These are phyloP conservation scores for Orchesella flavescens DNA, from an alignment of 2,888 invertebrate genomes.

Conservation along the genomic window DNA sequence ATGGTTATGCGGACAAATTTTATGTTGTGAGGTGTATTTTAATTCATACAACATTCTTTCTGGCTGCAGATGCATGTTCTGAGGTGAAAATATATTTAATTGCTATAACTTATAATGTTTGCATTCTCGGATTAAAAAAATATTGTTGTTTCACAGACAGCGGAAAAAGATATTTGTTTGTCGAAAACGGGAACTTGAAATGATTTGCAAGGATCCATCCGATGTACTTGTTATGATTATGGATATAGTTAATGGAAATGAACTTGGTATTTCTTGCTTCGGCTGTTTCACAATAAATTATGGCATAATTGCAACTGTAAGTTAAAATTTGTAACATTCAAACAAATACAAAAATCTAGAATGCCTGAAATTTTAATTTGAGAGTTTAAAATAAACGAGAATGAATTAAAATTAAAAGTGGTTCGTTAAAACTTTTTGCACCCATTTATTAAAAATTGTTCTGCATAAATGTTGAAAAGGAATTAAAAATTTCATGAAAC, in stretches of 20 bases:
- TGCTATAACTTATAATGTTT: neutral
- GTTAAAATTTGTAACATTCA: too few species aligned
- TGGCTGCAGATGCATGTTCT: constrained; percentile 18
- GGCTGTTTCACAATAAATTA: constrained; percentile 20
- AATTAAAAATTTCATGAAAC: too few species aligned
- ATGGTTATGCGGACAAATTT: neutral
- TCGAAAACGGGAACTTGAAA: neutral
- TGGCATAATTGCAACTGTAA: too few species aligned
- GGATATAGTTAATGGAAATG: constrained; percentile 2
- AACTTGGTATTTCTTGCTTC: constrained; percentile 28
- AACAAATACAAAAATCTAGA: too few species aligned
- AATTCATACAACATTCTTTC: neutral
- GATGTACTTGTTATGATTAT: neutral
- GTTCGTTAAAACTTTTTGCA: too few species aligned
- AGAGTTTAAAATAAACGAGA: neutral
- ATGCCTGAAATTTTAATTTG: too few species aligned
- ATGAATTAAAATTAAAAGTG: neutral
- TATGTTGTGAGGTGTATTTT: neutral
- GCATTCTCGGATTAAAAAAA: neutral
- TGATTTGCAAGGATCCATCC: neutral
- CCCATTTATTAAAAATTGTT: too few species aligned
- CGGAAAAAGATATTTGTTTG: neutral
- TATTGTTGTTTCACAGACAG: neutral
- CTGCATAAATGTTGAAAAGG: too few species aligned
- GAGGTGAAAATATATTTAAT: constrained; percentile 1